phyloP scores from a whole-genome alignment of 2,113 vertebrate species.

The Eurypyga helias region DNA sequence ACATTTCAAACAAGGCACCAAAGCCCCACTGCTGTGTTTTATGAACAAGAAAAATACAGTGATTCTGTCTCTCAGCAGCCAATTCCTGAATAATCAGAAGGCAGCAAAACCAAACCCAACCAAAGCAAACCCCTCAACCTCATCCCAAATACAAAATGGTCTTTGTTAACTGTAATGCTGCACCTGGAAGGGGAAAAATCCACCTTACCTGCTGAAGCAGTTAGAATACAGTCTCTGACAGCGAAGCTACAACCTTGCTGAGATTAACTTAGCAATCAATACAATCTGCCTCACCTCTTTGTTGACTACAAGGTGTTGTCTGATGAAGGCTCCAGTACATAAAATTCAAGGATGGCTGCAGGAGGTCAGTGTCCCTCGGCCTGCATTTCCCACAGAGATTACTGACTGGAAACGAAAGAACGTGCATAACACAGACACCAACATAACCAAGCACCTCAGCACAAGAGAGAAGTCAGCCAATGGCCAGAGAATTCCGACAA shows the following conservation, averaged over 20 bases:
- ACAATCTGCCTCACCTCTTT: constrained; percentile 82
- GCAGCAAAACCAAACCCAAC: neutral
- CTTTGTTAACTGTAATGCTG: neutral
- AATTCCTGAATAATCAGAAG: neutral
- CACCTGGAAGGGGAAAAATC: neutral
- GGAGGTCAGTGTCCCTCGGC: constrained; percentile 72
- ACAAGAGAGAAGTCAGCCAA: neutral
- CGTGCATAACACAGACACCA: neutral
- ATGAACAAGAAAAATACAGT: neutral
- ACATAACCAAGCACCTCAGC: neutral
- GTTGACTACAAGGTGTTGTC: constrained; percentile 80
- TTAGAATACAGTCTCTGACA: neutral
- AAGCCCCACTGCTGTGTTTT: neutral
- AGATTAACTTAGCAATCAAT: neutral
- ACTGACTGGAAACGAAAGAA: constrained; percentile 81
- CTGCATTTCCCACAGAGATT: constrained; percentile 86
- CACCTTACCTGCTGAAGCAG: neutral
- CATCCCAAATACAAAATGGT: neutral
- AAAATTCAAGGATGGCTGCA: constrained; percentile 90
- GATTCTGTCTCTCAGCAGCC: neutral
- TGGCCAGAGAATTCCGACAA: neutral
- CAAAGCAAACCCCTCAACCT: neutral
- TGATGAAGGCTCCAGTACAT: constrained; percentile 88
- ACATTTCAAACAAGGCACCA: neutral
- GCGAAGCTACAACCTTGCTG: neutral